Percentiles rank a stretch among this genome's conserved stretches.
Evolutionary conservation across 2,888 invertebrate genomes (phyloP).

Genomic region (Chaetoderma sp.): DNA sequence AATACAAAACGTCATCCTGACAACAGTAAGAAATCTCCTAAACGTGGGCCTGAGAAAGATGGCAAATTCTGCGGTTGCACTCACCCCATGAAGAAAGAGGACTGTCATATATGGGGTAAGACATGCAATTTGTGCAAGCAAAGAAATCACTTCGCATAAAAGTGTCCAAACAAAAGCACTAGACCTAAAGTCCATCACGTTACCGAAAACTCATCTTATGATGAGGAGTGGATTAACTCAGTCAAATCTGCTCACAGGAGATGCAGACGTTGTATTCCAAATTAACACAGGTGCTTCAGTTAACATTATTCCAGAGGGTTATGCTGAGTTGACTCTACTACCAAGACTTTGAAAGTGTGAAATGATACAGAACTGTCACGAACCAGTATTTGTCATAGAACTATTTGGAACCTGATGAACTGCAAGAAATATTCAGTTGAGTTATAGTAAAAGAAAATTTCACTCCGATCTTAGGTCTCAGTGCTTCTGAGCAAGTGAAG

Average conservation of each 20-base stretch:
- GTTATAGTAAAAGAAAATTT: not conserved
- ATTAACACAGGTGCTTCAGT: not conserved
- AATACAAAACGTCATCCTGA: too few species aligned
- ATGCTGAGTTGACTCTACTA: not conserved
- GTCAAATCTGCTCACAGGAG: not conserved
- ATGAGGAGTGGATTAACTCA: not conserved
- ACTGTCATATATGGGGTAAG: not conserved
- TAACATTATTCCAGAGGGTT: not conserved
- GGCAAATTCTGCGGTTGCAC: not conserved
- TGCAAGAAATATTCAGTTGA: not conserved
- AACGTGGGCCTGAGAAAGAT: too few species aligned
- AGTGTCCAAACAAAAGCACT: not conserved
- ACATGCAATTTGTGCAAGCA: not conserved
- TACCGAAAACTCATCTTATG: not conserved
- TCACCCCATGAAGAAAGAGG: not conserved
- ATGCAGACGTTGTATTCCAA: not conserved
- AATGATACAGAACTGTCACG: not conserved
- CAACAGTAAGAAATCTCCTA: too few species aligned
- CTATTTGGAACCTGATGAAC: not conserved
- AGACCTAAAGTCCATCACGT: not conserved
- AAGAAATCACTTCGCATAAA: not conserved
- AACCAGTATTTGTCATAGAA: not conserved
- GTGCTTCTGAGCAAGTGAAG: not conserved
- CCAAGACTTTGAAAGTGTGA: not conserved
- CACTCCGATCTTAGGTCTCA: not conserved